These are phyloP conservation scores for Erebia aethiops DNA, from an alignment of 2,888 invertebrate species.

Conservation along the genomic window DNA sequence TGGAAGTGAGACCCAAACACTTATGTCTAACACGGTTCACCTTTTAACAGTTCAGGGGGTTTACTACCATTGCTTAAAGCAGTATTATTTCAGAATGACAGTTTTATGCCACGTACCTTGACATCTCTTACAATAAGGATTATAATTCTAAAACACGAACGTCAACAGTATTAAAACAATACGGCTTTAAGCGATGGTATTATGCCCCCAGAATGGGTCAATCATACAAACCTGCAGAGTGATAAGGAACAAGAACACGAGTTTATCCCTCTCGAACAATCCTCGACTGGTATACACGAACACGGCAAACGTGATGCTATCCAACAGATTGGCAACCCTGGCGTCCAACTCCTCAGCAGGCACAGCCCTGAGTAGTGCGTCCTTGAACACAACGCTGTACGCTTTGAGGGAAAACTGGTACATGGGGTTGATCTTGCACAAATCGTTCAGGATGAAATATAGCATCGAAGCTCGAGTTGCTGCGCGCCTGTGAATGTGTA, in stretches of 20 bases:
- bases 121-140: too few species aligned
- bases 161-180: too few species aligned
- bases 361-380: slow-evolving; percentile 88
- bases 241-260: slow-evolving; percentile 94
- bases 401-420: slow-evolving; percentile 98
- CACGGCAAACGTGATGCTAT: slow-evolving; percentile 93
- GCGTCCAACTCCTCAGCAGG: slow-evolving; percentile 86
- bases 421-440: slow-evolving; percentile 96
- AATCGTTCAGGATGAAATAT: slow-evolving; percentile 96
- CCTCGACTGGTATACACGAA: slow-evolving; percentile 95
- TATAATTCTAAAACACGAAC: too few species aligned
- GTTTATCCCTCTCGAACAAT: slow-evolving; percentile 95
- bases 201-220: neutral
- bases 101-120: too few species aligned
- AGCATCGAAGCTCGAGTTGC: slow-evolving; percentile 94
- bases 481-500: slow-evolving; percentile 81
- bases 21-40: too few species aligned
- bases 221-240: slow-evolving; percentile 86
- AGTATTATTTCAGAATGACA: too few species aligned
- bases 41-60: too few species aligned
- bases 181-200: too few species aligned
- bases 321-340: slow-evolving; percentile 90
- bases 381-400: slow-evolving; percentile 95
- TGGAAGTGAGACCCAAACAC: slow-evolving; percentile 38
- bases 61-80: too few species aligned